Base-by-base conservation (phyloP, 2,113 vertebrate genomes). In the Coreoperca whiteheadi region DNA sequence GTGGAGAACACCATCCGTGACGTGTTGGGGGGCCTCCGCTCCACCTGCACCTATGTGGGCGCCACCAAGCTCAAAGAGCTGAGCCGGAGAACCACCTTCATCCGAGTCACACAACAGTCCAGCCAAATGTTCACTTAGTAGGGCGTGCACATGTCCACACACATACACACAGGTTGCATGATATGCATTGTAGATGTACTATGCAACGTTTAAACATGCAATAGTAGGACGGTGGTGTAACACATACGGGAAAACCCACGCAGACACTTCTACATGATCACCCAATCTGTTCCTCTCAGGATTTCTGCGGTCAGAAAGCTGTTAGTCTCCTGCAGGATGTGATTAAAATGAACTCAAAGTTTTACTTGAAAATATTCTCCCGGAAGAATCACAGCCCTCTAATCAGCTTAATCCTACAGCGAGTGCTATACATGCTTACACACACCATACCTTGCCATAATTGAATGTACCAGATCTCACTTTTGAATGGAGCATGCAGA, bases 21-120 rank as follows among this genome's bases (percentile, higher is more conserved):
- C 78, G 96, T 99, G 86, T 91, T 99, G 0, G 98, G 98, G 0
- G 98, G 98, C 10, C 95, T 99, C 72, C 96, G 98, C 72, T 99
- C 98, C 84, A 99, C 98, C 75, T 99, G 98, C 90, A 99, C 98
- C 56, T 99, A 99, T 0, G 98, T 99, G 87, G 98, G 98, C 73
- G 98, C 98, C 0, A 97, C 98, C 89, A 99, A 97, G 85, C 97
- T 99, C 72, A 99, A 99, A 88, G 98, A 99, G 93, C 96, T 99
- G 85, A 98, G 98, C 94, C 94, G 96, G 84, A 96, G 98, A 87
- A 97, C 98, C 0, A 99, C 98, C 0, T 99, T 99, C 88, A 99
- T 99, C 92, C 96, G 98, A 0, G 98, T 99, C 90, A 99, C 98
- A 32, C 98, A 99, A 82, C 98, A 99, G 90, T 96, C 97, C 83